Conservation (phyloP, 1,140 invertebrate species). For the Eupristina koningsbergeri region DNA sequence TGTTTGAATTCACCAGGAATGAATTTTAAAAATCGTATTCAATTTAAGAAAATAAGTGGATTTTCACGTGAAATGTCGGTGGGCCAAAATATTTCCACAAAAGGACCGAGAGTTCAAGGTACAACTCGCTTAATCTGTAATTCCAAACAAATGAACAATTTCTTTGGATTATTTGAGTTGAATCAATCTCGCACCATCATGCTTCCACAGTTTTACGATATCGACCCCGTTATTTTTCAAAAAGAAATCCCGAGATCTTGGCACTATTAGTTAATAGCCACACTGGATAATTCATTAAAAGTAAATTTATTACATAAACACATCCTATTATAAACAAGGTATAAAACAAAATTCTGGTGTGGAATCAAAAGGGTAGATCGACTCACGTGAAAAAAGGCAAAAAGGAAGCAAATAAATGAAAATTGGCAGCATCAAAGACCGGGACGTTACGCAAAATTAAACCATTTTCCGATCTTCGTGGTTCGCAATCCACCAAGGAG, state of each 20-base stretch:
- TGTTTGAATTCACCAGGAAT: too few species aligned
- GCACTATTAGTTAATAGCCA: conserved; percentile 1
- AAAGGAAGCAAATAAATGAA: conserved; percentile 22
- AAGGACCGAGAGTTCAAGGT: too few species aligned
- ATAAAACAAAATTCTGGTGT: background rate
- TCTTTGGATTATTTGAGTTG: too few species aligned
- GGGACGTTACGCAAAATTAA: conserved; percentile 50
- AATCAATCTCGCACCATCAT: too few species aligned
- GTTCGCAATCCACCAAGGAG: background rate
- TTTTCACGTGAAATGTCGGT: too few species aligned
- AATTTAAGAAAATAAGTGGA: too few species aligned
- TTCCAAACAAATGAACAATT: too few species aligned
- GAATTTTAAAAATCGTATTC: too few species aligned
- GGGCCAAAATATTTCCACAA: too few species aligned
- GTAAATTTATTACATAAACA: conserved; percentile 19
- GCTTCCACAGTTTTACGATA: background rate
- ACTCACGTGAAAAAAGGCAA: background rate
- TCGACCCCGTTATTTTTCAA: background rate
- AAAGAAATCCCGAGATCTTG: background rate
- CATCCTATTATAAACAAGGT: conserved; percentile 22
- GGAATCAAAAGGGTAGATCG: too few species aligned
- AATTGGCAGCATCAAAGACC: conserved; percentile 43
- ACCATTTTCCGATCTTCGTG: conserved; percentile 36
- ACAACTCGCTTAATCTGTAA: too few species aligned
- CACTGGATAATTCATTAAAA: conserved; percentile 29